These are phyloP conservation scores for Calyptommatus sinebrachiatus DNA, from an alignment of 2,113 vertebrate species.

Conservation along the genomic window DNA sequence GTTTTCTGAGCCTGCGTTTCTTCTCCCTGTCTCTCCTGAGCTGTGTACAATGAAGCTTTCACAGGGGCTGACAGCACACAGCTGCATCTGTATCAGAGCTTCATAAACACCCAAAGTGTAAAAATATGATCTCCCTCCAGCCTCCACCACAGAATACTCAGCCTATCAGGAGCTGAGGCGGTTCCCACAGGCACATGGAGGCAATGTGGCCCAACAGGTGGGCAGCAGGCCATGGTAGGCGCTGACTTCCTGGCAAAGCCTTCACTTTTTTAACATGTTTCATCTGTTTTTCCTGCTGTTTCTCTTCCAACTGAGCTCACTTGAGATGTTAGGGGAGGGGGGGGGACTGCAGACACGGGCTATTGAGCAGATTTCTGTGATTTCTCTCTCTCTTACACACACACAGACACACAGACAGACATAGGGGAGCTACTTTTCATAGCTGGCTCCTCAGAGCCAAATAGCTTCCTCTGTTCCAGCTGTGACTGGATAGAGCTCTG, in stretches of 20 bases:
- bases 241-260: not conserved
- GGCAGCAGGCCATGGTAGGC: not conserved
- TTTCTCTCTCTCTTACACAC: not conserved
- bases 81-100: conserved; percentile 4
- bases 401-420: not conserved
- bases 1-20: not conserved
- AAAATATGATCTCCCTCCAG: conserved; percentile 30
- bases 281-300: conserved; percentile 7
- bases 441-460: fast-evolving
- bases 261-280: conserved; percentile 1
- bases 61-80: not conserved
- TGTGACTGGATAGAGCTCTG: not conserved
- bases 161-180: conserved; percentile 21
- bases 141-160: conserved; percentile 15
- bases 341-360: not conserved
- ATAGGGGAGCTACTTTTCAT: not conserved
- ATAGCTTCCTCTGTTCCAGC: not conserved
- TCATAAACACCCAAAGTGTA: conserved; percentile 8
- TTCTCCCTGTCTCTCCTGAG: not conserved
- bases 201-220: not conserved
- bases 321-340: not conserved
- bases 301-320: conserved; percentile 15
- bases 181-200: conserved; percentile 19
- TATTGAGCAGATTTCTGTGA: not conserved
- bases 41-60: not conserved